These are phyloP conservation scores for Apotomis betuletana DNA, from an alignment of 2,888 invertebrate genomes.

Conservation along the genomic window DNA sequence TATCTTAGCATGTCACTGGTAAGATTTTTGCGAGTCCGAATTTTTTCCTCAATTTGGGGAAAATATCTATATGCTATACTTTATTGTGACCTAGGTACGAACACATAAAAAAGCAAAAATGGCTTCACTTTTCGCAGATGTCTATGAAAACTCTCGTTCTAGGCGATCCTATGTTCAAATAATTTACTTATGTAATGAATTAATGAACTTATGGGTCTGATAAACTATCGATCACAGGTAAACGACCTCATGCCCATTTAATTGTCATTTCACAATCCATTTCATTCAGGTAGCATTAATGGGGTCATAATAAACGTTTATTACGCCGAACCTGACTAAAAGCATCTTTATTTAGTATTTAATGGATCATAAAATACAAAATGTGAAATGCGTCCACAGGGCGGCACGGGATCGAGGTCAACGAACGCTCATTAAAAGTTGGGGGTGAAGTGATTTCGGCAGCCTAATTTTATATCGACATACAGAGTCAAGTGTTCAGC, in stretches of 20 bases:
- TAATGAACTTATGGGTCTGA: neutral
- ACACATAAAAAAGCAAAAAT: too few relatives aligned
- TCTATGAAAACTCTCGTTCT: too few relatives aligned
- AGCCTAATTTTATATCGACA: neutral
- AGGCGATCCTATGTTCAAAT: too few relatives aligned
- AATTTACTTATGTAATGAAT: neutral
- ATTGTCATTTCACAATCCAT: slow-evolving; percentile 12
- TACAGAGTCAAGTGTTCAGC: neutral
- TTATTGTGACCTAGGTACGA: too few relatives aligned
- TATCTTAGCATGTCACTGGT: too few relatives aligned
- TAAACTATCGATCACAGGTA: neutral
- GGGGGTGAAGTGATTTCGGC: slow-evolving; percentile 3
- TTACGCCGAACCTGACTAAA: slow-evolving; percentile 22
- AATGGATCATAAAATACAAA: slow-evolving; percentile 36
- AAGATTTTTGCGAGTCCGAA: too few relatives aligned
- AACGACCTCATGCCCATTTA: slow-evolving; percentile 7
- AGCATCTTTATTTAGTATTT: slow-evolving; percentile 37
- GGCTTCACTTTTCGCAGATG: too few relatives aligned
- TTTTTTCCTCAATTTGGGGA: too few relatives aligned
- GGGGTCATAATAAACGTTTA: slow-evolving; percentile 31
- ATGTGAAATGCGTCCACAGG: slow-evolving; percentile 25
- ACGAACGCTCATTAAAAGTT: slow-evolving; percentile 16
- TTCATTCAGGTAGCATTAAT: slow-evolving; percentile 25
- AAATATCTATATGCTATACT: too few relatives aligned
- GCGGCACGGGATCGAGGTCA: slow-evolving; percentile 10